These are phyloP conservation scores for Lampris incognitus DNA, from an alignment of 2,113 vertebrate genomes.

Conservation along the genomic window DNA sequence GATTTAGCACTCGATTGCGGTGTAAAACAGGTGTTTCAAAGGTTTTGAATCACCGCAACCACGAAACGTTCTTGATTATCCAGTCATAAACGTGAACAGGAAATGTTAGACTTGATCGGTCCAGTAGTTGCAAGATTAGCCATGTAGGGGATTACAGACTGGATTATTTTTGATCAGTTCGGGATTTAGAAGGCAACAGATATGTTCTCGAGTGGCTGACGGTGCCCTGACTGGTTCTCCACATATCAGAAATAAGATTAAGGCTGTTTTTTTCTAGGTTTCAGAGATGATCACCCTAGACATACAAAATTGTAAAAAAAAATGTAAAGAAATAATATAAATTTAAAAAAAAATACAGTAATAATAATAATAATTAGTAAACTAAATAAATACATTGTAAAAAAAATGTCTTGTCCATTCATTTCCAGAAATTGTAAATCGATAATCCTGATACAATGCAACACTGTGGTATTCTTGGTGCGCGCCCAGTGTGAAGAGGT, in stretches of 20 bases:
- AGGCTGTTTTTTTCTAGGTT: constrained; percentile 3
- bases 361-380: too few species aligned
- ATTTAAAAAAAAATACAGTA: too few species aligned
- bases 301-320: not conserved
- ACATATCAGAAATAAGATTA: constrained; percentile 16
- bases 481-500: not conserved
- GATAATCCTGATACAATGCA: constrained; percentile 9
- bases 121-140: too few species aligned
- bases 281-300: constrained; percentile 4
- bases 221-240: constrained; percentile 23
- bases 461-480: not conserved
- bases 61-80: too few species aligned
- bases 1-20: too few species aligned
- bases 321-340: too few species aligned
- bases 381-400: not conserved
- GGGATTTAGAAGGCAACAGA: constrained; percentile 46
- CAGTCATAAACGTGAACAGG: too few species aligned
- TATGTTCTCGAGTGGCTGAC: constrained; percentile 50
- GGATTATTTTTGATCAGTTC: constrained; percentile 48
- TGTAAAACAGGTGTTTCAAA: too few species aligned
- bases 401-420: not conserved
- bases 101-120: too few species aligned
- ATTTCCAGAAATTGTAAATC: constrained; percentile 11
- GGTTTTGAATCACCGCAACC: too few species aligned
- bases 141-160: not conserved